These are phyloP conservation scores for Pocillopora verrucosa DNA, from an alignment of 64 coral and sea anemone genomes.

Conservation along the genomic window DNA sequence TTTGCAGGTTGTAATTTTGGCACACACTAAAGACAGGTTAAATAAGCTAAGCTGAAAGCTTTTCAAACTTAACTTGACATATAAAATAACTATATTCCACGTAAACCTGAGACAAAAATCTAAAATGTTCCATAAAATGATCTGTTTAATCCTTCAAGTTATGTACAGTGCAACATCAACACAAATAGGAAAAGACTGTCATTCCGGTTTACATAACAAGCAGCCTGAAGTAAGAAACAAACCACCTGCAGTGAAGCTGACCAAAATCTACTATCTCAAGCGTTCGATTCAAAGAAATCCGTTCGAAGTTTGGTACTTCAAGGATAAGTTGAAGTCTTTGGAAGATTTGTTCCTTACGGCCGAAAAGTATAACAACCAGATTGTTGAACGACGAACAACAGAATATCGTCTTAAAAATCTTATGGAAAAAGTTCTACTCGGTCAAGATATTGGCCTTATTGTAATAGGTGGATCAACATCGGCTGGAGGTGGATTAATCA, in stretches of 20 bases:
- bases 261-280: background rate
- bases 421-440: background rate
- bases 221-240: background rate
- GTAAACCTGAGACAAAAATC: too few relatives aligned
- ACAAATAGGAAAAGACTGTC: too few relatives aligned
- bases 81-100: too few relatives aligned
- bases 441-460: background rate
- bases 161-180: too few relatives aligned
- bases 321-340: background rate
- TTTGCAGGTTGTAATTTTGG: too few relatives aligned
- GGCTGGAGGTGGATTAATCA: conserved; percentile 27
- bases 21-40: too few relatives aligned
- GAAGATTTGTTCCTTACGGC: background rate
- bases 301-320: background rate
- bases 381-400: conserved; percentile 10
- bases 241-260: background rate
- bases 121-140: too few relatives aligned
- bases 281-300: background rate
- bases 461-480: conserved; percentile 20
- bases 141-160: too few relatives aligned
- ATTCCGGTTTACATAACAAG: background rate
- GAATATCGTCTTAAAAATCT: background rate
- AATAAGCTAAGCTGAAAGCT: background rate
- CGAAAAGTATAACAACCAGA: background rate
- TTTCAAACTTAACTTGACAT: background rate